phyloP scores from a whole-genome alignment of 2,888 invertebrate genomes.

The Aphidoletes aphidimyza region DNA sequence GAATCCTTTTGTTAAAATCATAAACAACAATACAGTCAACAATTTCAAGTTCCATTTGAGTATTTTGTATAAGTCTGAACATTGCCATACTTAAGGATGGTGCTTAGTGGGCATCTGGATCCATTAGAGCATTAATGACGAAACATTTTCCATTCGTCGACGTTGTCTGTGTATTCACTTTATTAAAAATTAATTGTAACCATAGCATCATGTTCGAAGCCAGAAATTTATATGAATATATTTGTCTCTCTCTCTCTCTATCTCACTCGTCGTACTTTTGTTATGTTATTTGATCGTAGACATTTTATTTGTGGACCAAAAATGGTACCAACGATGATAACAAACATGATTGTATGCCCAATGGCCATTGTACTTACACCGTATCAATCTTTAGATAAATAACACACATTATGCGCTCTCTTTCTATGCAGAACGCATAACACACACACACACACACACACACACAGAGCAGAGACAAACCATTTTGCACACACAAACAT shows the following conservation, averaged over 20 bases:
- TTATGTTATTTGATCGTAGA: not conserved
- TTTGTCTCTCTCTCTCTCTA: too few species aligned
- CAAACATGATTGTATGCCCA: not conserved
- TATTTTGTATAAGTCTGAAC: not conserved
- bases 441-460: not conserved
- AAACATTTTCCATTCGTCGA: not conserved
- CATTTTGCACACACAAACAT: not conserved
- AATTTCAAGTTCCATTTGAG: not conserved
- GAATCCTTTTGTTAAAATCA: conserved; percentile 27
- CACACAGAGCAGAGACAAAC: too few species aligned
- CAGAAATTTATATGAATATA: too few species aligned
- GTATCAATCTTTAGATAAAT: conserved; percentile 21
- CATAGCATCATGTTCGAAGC: too few species aligned
- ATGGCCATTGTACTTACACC: conserved; percentile 9
- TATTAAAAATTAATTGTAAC: conserved; percentile 18
- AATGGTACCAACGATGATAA: conserved; percentile 1
- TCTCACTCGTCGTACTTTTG: not conserved
- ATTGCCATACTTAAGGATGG: not conserved
- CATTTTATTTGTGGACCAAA: not conserved
- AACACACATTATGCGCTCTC: too few species aligned
- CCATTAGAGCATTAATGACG: conserved; percentile 6
- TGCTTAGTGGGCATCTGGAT: not conserved
- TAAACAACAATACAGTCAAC: not conserved
- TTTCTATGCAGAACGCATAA: too few species aligned
- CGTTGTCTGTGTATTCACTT: not conserved